phyloP scores from a whole-genome alignment of 1,140 invertebrate species.

The Macrobrachium nipponense region DNA sequence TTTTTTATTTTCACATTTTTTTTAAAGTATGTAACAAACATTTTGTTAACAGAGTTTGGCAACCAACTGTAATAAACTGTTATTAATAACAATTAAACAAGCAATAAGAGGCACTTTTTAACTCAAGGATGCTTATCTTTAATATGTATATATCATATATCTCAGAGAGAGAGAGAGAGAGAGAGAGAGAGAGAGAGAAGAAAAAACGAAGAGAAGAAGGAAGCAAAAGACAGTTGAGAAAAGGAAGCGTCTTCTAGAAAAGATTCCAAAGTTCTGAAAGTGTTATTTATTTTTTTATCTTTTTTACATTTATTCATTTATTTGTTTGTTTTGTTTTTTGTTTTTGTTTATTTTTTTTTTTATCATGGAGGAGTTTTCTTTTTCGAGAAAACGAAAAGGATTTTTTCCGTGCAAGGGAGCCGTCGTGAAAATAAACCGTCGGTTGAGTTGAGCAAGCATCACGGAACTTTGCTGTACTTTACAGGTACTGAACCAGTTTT shows the following conservation, averaged over 20 bases:
- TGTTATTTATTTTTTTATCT: not conserved
- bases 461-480: no score
- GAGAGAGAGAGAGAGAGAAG: not conserved
- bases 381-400: no score
- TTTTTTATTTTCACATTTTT: not conserved
- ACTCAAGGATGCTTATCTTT: constrained; percentile 40
- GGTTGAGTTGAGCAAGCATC: no score
- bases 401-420: no score
- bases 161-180: not conserved
- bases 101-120: constrained; percentile 59
- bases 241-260: not conserved
- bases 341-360: no score
- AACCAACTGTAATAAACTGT: constrained; percentile 58
- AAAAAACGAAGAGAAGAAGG: not conserved
- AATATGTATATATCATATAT: constrained; percentile 25
- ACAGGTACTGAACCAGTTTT: no score
- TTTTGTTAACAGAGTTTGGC: constrained; percentile 55
- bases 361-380: no score
- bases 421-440: no score
- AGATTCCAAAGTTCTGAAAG: not conserved
- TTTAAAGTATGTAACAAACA: constrained; percentile 56
- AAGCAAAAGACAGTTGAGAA: not conserved
- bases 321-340: not conserved
- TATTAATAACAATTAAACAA: constrained; percentile 58
- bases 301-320: no score